These are phyloP conservation scores for Rutilus rutilus DNA, from an alignment of 2,113 vertebrate genomes.

Conservation along the genomic window DNA sequence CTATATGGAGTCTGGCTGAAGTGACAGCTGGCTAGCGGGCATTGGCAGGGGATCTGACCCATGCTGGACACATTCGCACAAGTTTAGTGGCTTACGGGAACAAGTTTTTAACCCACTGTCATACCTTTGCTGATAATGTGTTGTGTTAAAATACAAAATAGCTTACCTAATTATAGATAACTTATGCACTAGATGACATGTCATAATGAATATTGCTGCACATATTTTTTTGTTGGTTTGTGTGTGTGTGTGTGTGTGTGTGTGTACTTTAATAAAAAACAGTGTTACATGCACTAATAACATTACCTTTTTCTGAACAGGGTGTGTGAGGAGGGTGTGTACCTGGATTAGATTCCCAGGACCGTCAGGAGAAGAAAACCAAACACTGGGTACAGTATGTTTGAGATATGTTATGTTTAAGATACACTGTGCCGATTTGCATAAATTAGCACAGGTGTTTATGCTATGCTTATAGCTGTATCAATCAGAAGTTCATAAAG, in stretches of 20 bases:
- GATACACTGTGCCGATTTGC: background rate
- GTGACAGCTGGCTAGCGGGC: background rate
- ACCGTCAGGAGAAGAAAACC: conserved; percentile 43
- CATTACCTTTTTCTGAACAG: conserved; percentile 48
- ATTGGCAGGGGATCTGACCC: background rate
- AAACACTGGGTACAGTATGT: conserved; percentile 18
- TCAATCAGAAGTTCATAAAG: background rate
- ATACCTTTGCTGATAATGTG: conserved; percentile 1
- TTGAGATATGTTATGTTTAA: conserved; percentile 21
- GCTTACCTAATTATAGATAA: background rate
- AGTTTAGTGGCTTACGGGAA: background rate
- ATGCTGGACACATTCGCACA: background rate
- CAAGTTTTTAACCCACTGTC: conserved; percentile 23
- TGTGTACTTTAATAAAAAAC: conserved; percentile 17
- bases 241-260: conserved; percentile 11
- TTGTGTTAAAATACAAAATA: background rate
- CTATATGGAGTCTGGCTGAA: background rate
- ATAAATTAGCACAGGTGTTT: background rate
- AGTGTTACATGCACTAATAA: conserved; percentile 22
- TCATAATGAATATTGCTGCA: background rate
- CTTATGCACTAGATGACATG: background rate
- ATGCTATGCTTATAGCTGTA: background rate
- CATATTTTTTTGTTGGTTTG: background rate
- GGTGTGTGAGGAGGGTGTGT: conserved; percentile 55
- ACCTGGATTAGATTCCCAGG: conserved; percentile 53